phyloP scores from a whole-genome alignment of 1,140 invertebrate species.

The Goniozus legneri region DNA sequence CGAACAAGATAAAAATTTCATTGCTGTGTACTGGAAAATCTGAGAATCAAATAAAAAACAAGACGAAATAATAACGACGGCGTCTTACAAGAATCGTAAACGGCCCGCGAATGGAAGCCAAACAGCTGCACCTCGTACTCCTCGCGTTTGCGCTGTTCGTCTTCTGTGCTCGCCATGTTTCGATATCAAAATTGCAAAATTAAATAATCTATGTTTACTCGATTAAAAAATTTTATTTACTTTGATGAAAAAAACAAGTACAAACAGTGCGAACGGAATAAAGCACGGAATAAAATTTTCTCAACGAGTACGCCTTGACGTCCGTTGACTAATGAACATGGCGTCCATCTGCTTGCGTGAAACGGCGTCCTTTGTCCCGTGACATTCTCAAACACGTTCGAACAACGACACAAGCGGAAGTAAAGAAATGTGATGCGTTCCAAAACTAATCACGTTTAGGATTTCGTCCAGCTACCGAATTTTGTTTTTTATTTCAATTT shows the following conservation, averaged over 20 bases:
- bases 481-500: too few relatives aligned
- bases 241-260: too few relatives aligned
- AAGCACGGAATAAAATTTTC: too few relatives aligned
- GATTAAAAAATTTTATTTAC: conserved; percentile 2
- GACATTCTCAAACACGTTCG: conserved; percentile 22
- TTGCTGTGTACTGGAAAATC: conserved; percentile 12
- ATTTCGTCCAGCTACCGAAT: too few relatives aligned
- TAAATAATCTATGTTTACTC: conserved; percentile 2
- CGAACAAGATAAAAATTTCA: conserved; percentile 24
- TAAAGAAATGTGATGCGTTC: too few relatives aligned
- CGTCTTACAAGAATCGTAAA: conserved; percentile 39
- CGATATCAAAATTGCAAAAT: conserved; percentile 4
- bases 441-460: too few relatives aligned
- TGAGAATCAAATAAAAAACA: conserved; percentile 24
- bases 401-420: too few relatives aligned
- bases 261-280: too few relatives aligned
- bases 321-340: conserved; percentile 41
- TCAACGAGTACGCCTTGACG: conserved; percentile 31
- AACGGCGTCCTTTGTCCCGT: conserved; percentile 31
- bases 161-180: conserved; percentile 26
- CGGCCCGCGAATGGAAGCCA: conserved; percentile 38
- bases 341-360: conserved; percentile 29
- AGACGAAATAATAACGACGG: conserved; percentile 17
- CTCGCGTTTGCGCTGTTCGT: conserved; percentile 32
- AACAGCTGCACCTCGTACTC: conserved; percentile 50